Conservation (phyloP, 2,797 vertebrate species). For the Knipowitschia caucasica region DNA sequence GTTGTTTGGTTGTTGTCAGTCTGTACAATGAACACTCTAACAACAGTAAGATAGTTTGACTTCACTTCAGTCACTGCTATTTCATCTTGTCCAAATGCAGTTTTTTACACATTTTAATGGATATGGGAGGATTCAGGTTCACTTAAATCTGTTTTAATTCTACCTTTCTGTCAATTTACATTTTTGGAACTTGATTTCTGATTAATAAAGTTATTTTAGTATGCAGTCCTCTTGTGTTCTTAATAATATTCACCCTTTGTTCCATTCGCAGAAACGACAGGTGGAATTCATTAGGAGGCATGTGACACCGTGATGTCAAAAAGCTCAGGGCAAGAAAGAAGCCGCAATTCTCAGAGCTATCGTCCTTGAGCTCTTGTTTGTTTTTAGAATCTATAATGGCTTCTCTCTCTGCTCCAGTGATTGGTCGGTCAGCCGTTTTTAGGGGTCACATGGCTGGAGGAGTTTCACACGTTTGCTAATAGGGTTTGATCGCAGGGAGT, state of each 20-base stretch:
- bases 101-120: too few species aligned
- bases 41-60: too few species aligned
- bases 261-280: slow-evolving; percentile 19
- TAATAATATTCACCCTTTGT: slow-evolving; percentile 18
- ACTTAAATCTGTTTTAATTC: too few species aligned
- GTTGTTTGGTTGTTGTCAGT: too few species aligned
- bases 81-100: too few species aligned
- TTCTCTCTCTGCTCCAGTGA: slow-evolving; percentile 49
- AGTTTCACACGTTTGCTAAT: slow-evolving; percentile 46
- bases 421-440: slow-evolving; percentile 55
- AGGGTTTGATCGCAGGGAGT: slow-evolving; percentile 34
- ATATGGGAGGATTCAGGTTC: slow-evolving; percentile 57
- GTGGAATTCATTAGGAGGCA: slow-evolving; percentile 46
- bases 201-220: too few species aligned
- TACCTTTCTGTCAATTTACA: too few species aligned
- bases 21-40: too few species aligned
- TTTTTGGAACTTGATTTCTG: too few species aligned
- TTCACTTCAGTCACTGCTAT: too few species aligned
- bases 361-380: slow-evolving; percentile 56
- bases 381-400: slow-evolving; percentile 40
- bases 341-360: slow-evolving; percentile 14
- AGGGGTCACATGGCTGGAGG: slow-evolving; percentile 44
- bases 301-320: slow-evolving; percentile 40
- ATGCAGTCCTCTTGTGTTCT: too few species aligned
- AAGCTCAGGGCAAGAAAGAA: slow-evolving; percentile 21